These are phyloP conservation scores for Pitangus sulphuratus DNA, from an alignment of 2,797 vertebrate species.

Conservation along the genomic window DNA sequence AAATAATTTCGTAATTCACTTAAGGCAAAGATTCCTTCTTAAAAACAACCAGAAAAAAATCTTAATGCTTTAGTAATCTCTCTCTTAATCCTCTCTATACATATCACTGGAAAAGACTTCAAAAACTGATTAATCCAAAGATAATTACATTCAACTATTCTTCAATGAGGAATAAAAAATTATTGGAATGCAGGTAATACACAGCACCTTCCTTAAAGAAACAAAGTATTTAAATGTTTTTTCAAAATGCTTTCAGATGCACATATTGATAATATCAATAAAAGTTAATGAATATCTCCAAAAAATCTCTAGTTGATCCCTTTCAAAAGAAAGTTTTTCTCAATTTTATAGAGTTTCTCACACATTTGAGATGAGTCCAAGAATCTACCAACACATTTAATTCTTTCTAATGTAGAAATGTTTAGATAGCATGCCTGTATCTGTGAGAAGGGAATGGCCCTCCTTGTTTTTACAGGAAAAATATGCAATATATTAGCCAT, in stretches of 20 bases:
- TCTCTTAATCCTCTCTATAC: neutral
- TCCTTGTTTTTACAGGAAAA: conserved; percentile 15
- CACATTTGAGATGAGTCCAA: neutral
- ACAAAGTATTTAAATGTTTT: neutral
- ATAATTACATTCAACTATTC: conserved; percentile 10
- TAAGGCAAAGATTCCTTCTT: conserved; percentile 1
- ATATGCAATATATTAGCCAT: neutral
- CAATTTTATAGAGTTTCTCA: neutral
- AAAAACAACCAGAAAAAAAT: conserved; percentile 1
- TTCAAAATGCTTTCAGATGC: neutral
- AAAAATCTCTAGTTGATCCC: neutral
- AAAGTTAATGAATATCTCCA: neutral
- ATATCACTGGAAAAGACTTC: neutral
- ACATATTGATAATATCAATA: neutral
- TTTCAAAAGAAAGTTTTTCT: neutral
- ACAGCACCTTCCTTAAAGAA: neutral
- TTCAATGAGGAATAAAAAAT: neutral
- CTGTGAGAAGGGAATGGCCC: neutral
- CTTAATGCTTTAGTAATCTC: conserved; percentile 21
- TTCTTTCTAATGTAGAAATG: neutral
- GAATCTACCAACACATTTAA: neutral
- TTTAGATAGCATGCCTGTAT: neutral
- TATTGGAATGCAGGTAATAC: neutral
- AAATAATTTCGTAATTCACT: conserved; percentile 6
- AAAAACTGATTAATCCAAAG: conserved; percentile 37